Evolutionary conservation across 2,797 vertebrate species (phyloP).

Genomic region (Macroramphosus scolopax): DNA sequence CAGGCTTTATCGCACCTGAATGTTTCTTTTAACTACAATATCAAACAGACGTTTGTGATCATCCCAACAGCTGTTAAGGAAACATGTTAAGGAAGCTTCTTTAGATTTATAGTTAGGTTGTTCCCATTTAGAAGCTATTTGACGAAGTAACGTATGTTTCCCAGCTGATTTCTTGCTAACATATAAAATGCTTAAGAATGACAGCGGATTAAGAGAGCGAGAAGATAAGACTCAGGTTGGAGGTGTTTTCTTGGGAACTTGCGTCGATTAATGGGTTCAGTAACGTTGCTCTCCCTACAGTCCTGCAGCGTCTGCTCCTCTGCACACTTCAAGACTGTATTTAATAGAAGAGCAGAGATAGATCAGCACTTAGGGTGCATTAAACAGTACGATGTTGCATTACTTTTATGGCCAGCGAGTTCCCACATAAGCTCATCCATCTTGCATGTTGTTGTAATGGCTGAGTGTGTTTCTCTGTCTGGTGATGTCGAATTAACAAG

Average conservation of each 20-base stretch:
- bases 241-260: conserved; percentile 13
- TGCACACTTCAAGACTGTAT: conserved; percentile 47
- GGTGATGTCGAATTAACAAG: neutral
- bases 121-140: no score
- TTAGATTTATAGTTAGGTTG: no score
- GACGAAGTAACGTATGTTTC: no score
- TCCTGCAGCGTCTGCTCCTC: conserved; percentile 42
- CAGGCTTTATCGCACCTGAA: conserved; percentile 8
- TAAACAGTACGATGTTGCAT: conserved; percentile 52
- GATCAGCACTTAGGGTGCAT: conserved; percentile 66
- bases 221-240: no score
- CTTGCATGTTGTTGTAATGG: conserved; percentile 40
- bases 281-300: conserved; percentile 41
- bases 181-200: neutral
- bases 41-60: no score
- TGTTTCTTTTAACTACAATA: no score
- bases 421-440: conserved; percentile 42
- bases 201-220: neutral
- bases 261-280: conserved; percentile 31
- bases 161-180: no score
- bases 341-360: conserved; percentile 47
- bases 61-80: no score
- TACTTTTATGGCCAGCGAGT: conserved; percentile 30
- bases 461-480: no score
- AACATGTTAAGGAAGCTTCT: no score